Conservation (phyloP, 2,797 vertebrate genomes). For the Semaprochilodus insignis region DNA sequence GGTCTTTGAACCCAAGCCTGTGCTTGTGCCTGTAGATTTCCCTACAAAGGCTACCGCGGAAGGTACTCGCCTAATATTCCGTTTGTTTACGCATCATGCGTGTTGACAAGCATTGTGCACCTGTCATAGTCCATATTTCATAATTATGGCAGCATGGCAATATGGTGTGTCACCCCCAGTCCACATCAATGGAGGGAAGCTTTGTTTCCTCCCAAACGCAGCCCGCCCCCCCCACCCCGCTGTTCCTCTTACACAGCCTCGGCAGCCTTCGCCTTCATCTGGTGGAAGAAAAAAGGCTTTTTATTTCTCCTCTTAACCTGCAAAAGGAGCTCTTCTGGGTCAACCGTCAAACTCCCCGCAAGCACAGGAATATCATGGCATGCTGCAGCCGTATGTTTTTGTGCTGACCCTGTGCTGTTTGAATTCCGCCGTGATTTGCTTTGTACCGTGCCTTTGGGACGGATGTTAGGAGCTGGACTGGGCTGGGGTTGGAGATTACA, state of each 20-base stretch:
- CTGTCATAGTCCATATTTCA: constrained; percentile 75
- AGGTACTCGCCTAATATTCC: constrained; percentile 55
- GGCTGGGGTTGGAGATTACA: constrained; percentile 1
- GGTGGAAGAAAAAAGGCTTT: background rate
- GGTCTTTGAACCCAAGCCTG: constrained; percentile 53
- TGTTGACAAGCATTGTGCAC: constrained; percentile 74
- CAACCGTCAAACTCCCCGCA: constrained; percentile 14
- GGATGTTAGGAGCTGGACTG: background rate
- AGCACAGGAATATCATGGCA: background rate
- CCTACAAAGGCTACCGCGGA: constrained; percentile 38
- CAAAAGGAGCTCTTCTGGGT: constrained; percentile 28
- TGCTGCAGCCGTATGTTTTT: constrained; percentile 6
- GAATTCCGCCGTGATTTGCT: constrained; percentile 19
- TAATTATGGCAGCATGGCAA: constrained; percentile 56
- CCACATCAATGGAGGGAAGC: constrained; percentile 45
- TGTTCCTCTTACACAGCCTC: background rate
- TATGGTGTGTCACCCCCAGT: constrained; percentile 66
- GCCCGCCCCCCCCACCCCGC: background rate
- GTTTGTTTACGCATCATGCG: constrained; percentile 73
- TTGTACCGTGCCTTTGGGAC: background rate
- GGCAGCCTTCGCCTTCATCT: constrained; percentile 2
- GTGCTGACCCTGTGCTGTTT: constrained; percentile 26
- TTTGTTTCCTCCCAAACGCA: constrained; percentile 3
- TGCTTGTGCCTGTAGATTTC: constrained; percentile 60
- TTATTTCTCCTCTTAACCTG: constrained; percentile 26